Base-by-base conservation (phyloP, 2,888 invertebrate genomes). In the Mimachlamys varia region DNA sequence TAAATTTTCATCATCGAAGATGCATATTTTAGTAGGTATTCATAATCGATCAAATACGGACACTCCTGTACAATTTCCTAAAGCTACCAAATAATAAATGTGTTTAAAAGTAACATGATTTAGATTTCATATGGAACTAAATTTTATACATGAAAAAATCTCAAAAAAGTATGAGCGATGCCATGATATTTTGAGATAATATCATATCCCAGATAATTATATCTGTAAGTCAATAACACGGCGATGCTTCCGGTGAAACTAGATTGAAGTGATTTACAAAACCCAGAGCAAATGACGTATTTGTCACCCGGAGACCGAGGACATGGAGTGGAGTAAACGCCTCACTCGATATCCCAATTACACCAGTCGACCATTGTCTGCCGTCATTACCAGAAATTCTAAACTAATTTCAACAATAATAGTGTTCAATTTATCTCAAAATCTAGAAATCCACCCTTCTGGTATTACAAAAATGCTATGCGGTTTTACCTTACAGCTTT, bases 231-330 rank as follows among this genome's bases (percentile, higher is more conserved):
- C 33, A 17, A 33, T 27, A 33, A 22, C 12, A 76, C 27, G 33
- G 17, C 12, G 12, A 76, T 33, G 27, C 76, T 33, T 76, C 76
- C 76, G 76, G 33, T 33, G 76, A 76, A 76, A 33, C 27, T 76
- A 33, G 27, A 76, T 76, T 76, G 33, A 76, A 76, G 33, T 76
- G 76, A 76, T 76, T 76, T 76, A 76, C 76, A 76, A 76, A 76
- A 27, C 76, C 76, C 17, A 15, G 76, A 76, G 76, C 33, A 33
- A 76, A 33, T 33, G 76, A 27, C 76, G 76, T 76, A 76, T 76
- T 76, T 76, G 76, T 76, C 76, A 76, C 76, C 76, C 27, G 27
- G 76, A 76, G 76, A 76, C 76, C 27, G 62, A 76, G 76, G 33
- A 76, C 76, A 33, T 13, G 27, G 33, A 76, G 27, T 33, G 22